Conservation (phyloP, 1,140 invertebrate species). For the Hycleus cichorii region DNA sequence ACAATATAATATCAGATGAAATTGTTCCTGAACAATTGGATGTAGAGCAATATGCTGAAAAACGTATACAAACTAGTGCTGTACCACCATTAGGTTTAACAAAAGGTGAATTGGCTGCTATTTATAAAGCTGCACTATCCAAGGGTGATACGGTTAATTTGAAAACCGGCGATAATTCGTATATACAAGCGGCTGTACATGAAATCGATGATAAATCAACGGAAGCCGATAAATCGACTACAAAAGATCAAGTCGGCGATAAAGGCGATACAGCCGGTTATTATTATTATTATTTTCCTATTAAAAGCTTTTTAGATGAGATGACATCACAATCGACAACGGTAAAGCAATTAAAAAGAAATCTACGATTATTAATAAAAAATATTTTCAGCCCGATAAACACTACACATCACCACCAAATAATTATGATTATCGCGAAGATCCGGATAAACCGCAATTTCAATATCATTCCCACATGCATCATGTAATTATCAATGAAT, state of each 20-base stretch:
- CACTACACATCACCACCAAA: constrained; percentile 6
- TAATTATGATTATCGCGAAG: constrained; percentile 15
- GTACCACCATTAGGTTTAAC: constrained; percentile 30
- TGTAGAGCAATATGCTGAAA: constrained; percentile 1
- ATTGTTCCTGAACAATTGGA: not conserved
- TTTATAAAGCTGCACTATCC: constrained; percentile 33
- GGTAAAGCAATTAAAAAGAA: constrained; percentile 6
- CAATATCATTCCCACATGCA: constrained; percentile 38
- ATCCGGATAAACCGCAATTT: constrained; percentile 26
- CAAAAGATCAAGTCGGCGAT: not conserved
- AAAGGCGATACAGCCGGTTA: constrained; percentile 26
- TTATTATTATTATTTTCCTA: constrained; percentile 40
- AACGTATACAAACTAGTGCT: constrained; percentile 10
- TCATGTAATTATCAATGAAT: constrained; percentile 26
- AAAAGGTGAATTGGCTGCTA: constrained; percentile 33
- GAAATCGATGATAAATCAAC: constrained; percentile 24
- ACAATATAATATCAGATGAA: not conserved
- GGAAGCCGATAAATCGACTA: not conserved
- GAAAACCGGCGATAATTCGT: constrained; percentile 23
- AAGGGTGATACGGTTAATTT: constrained; percentile 37
- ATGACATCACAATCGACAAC: constrained; percentile 21
- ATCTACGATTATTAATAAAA: not conserved
- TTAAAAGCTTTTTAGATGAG: constrained; percentile 38
- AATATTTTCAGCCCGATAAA: constrained; percentile 2
- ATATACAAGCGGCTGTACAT: constrained; percentile 32